Evolutionary conservation across 2,113 vertebrate species (phyloP), one percentile per base, ranked within the genome.

Genomic region (Steatornis caripensis): DNA sequence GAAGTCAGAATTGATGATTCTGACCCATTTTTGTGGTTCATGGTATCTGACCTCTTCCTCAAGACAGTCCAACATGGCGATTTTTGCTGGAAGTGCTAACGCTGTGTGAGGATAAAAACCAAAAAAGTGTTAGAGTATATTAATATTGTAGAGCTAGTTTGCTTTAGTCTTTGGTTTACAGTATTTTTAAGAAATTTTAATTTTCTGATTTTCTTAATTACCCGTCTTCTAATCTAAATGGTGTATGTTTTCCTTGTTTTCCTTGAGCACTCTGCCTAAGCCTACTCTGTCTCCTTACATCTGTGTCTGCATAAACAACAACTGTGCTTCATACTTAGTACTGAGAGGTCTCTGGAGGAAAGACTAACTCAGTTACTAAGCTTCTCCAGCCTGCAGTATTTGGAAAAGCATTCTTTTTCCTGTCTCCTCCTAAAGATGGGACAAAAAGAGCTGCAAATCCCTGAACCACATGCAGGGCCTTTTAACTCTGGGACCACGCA

Each of bases 1-100:
- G 81, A 92, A 94, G 37, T 90, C 80, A 87, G 45, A 87, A 66
- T 39, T 85, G 39, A 91, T 89, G 84, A 84, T 89, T 89, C 77
- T 90, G 65, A 79, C 55, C 57, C 65, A 60, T 90, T 92, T 89
- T 90, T 90, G 43, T 89, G 64, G 88, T 87, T 95, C 26, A 34
- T 72, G 61, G 41, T 89, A 49, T 87, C 68, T 87, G 74, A 87
- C 53, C 34, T 83, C 70, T 95, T 82, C 65, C 49, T 91, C 1
- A 2, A 68, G 69, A 36, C 80, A 43, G 43, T 76, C n/a, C 30
- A 46, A 54, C 45, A 69, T 61, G 8, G 32, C 49, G 2, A 1
- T 53, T 87, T 93, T 93, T 76, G 60, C 90, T 51, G 68, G 69
- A 91, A 91, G 61, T 2, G 2, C 48, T 75, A 86, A 41, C 23